Evolutionary conservation across 1,140 invertebrate species (phyloP), one percentile per base, ranked within the genome.

Genomic region (Procambarus virginalis): DNA sequence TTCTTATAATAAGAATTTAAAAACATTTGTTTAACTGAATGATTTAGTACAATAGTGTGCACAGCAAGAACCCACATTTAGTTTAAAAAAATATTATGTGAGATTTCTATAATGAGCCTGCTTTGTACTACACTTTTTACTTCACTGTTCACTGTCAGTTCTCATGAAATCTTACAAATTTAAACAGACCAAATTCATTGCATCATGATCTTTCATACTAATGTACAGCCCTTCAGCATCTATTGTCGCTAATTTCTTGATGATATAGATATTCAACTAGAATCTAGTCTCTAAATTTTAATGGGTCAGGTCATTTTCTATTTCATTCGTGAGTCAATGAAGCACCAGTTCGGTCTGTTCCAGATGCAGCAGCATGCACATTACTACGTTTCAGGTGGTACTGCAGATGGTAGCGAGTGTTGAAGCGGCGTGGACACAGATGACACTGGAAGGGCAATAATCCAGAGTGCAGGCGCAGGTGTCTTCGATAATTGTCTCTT

Each of bases 381-480:
- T 22, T 80, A 64, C 89, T 90, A 75, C 82, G 76, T 46, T 85
- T 51, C 20, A 91, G 82, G 68, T 93, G 92, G 75, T 93, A 92
- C 68, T 92, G 91, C 14, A 93, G 92, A 58, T 92, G 91, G 20
- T 92, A 93, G 17, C 90, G 85, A 22, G 92, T 76, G n/a, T 91
- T 92, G 86, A 93, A 92, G 34, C 91, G 86, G 9, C 86, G 86
- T 51, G 83, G 86, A 70, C 92, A 92, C 49, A 86, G 75, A 55
- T 90, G 83, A 82, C 92, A 92, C 84, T 89, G 84, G 91, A 90
- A 92, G 51, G 91, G 91, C 76, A 84, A 78, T 83, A 94, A 93
- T 2, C 94, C 94, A 0, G 94, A 95, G 73, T 92, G 91, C 2
- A 90, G 91, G 48, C 92, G 89, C 80, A 94, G 93, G 92, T 95